Evolutionary conservation across 2,888 invertebrate genomes (phyloP), one percentile per base, ranked within the genome.

Genomic region (Colletes collaris): DNA sequence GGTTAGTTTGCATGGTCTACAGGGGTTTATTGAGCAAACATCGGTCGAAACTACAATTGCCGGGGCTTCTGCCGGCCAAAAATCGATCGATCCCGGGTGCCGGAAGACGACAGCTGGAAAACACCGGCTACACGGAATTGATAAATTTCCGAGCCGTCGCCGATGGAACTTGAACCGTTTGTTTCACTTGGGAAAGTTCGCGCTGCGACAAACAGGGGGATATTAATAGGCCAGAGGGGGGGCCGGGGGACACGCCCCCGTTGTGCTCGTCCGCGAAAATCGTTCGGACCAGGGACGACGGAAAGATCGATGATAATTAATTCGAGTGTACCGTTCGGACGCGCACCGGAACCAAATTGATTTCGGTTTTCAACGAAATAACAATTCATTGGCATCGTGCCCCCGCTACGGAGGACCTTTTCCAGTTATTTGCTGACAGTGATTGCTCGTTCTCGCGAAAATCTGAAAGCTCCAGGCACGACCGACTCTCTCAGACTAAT

Each of bases 1-100:
- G 66, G 67, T 70, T 74, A 79, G 72, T 79, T 76, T 83, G 74
- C 66, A 60, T 63, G 72, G 67, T 81, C 74, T 68, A 52, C 70
- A 50, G 67, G 67, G 77, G 82, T 85, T 86, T 86, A 86, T 86
- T 73, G 81, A 84, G 84, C 77, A 84, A 86, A 86, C 85, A 86
- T 84, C 73, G 64, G 52, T 68, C 77, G 83, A 86, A 83, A 72
- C 84, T 79, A 66, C 72, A 73, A 85, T 85, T 56, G 78, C 55
- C 62, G 16, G 16, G 64, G 64, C n/a, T 55, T 59, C 72, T 56
- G 44, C 63, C 75, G 70, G 70, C 64, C 79, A 76, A 73, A 46
- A 84, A 83, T 73, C 79, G 81, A 86, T 86, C 66, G 67, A 64
- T 77, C 63, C 7, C 16, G 16, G 27, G 11, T 7, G 50, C 50